Evolutionary conservation across 2,113 vertebrate species (phyloP), one percentile per base, ranked within the genome.

Genomic region (Mus spicilegus): DNA sequence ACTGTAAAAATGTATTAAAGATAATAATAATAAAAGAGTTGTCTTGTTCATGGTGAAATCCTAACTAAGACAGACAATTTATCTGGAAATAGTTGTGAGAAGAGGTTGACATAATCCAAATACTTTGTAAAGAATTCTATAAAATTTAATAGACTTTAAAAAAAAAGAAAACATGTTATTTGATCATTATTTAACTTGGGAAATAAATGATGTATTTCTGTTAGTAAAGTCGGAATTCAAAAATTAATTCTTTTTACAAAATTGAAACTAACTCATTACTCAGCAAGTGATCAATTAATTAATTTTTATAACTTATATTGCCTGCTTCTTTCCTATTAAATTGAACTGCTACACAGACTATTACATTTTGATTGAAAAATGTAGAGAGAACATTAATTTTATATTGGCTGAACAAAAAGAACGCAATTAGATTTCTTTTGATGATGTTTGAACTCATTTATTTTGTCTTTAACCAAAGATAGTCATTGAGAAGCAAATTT

Each of bases 291-390:
- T 91, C 86, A 94, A 5, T 3, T 3, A 61, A 80, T 88, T 97
- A 89, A 54, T 96, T 97, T 97, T 93, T 82, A 94, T 77, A 61
- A 19, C 28, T 51, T 91, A 63, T 54, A 12, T 65, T 84, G 65
- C 63, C 87, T 97, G 94, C 90, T 98, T 85, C 30, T 97, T 96
- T 98, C 3, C 14, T 98, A 5, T 94, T 95, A 96, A 95, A 94
- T 97, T 97, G 61, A 36, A 88, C 77, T 91, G n/a, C 6, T 92
- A 2, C 58, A 56, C 26, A 75, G 85, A 90, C 93, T 39, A 75
- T 78, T 56, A 56, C 46, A 96, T 94, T 97, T 82, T 51, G 91
- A 20, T 72, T 97, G 91, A 39, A 89, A 97, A 89, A 49, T 17
- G 1, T 51, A 94, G 75, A 80, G 89, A 97, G n/a, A 97, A 89